Evolutionary conservation across 2,888 invertebrate genomes (phyloP).

Genomic region (Chamaedrilus cognettii): DNA sequence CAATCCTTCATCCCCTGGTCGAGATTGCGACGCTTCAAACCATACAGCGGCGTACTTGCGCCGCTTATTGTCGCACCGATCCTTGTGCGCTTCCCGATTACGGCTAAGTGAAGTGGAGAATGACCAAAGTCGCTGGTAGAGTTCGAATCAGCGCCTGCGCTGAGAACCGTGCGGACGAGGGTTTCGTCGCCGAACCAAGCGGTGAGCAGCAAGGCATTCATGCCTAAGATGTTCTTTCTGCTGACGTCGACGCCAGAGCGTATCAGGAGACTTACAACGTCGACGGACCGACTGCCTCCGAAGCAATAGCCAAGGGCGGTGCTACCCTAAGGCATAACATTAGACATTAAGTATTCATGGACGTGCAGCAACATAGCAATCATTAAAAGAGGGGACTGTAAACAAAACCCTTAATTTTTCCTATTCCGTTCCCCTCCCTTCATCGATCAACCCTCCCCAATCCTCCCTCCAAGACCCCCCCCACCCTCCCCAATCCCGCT

Average conservation of each 20-base stretch:
- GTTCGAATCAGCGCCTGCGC: conserved; percentile 34
- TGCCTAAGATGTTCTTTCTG: conserved; percentile 41
- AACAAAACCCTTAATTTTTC: no score
- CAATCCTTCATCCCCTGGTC: conserved; percentile 36
- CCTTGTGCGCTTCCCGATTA: conserved; percentile 35
- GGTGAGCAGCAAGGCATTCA: conserved; percentile 40
- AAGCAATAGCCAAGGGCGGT: conserved; percentile 42
- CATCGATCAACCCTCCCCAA: no score
- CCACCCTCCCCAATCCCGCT: no score
- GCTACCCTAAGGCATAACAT: no score
- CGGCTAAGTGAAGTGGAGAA: conserved; percentile 38
- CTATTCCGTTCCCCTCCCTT: no score
- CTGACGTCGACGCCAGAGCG: conserved; percentile 38
- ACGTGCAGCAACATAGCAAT: no score
- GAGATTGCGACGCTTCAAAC: conserved; percentile 37
- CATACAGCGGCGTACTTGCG: conserved; percentile 14
- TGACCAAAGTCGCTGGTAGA: conserved; percentile 40
- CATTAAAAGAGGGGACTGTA: no score
- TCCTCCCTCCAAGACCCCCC: no score
- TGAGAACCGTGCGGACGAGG: conserved; percentile 34
- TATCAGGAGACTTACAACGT: conserved; percentile 27
- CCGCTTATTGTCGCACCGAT: conserved; percentile 17
- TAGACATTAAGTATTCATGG: no score
- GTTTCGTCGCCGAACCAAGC: conserved; percentile 39
- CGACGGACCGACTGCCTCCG: conserved; percentile 29